These are phyloP conservation scores for Paramormyrops hopkinsi DNA, from an alignment of 2,797 vertebrate genomes.

Conservation along the genomic window DNA sequence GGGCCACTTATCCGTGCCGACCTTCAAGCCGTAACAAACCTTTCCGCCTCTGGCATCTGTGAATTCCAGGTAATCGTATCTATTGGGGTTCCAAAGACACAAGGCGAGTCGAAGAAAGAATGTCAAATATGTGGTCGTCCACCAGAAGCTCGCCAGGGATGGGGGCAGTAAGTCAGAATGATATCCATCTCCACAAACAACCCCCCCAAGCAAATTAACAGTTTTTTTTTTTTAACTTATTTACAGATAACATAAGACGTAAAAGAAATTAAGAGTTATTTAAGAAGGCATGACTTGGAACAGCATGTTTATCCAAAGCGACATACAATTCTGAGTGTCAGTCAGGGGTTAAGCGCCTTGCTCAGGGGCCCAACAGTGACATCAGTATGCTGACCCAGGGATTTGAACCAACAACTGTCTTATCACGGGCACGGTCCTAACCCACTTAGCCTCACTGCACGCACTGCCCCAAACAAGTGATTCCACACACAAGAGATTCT, in stretches of 20 bases:
- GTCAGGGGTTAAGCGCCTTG: background rate
- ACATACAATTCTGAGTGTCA: background rate
- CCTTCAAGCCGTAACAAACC: slow-evolving; percentile 92
- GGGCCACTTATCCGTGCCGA: slow-evolving; percentile 94
- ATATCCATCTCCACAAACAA: background rate
- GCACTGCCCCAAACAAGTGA: background rate
- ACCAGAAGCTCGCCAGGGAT: background rate
- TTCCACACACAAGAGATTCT: background rate
- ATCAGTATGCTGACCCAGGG: background rate
- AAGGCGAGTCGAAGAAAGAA: background rate
- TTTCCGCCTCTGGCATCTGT: slow-evolving; percentile 94
- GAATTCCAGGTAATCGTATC: slow-evolving; percentile 97
- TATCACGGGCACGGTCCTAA: background rate
- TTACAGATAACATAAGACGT: background rate
- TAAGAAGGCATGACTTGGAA: background rate
- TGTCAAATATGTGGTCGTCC: background rate
- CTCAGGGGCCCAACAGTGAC: background rate
- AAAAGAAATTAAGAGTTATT: background rate
- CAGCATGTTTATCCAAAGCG: background rate
- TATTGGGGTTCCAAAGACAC: slow-evolving; percentile 42
- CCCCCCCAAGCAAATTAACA: background rate
- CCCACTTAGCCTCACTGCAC: background rate
- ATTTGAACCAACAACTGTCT: background rate
- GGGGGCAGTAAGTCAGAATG: background rate
- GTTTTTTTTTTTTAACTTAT: background rate